A percentile compares a stretch with the other conserved stretches of the same genome.
phyloP scores from a whole-genome alignment of 2,797 vertebrate genomes.

The Lacerta agilis region DNA sequence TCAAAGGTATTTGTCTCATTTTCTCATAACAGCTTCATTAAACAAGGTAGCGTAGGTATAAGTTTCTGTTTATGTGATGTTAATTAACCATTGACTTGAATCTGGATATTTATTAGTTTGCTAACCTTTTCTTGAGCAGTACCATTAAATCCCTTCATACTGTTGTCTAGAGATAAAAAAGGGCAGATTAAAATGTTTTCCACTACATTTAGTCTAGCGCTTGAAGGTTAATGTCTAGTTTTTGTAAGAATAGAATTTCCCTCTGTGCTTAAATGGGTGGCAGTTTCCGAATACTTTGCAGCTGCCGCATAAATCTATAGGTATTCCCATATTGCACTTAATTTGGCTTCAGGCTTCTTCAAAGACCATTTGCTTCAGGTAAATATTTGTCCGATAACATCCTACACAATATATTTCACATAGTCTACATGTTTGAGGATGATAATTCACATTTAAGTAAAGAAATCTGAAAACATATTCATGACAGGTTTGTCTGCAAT shows the following conservation, averaged over 20 bases:
- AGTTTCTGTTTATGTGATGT: constrained; percentile 41
- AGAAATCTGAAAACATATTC: background rate
- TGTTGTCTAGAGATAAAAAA: constrained; percentile 36
- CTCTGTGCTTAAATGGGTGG: constrained; percentile 42
- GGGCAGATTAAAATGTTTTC: constrained; percentile 48
- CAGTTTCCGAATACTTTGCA: background rate
- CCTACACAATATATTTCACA: constrained; percentile 20
- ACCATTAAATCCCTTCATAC: constrained; percentile 32
- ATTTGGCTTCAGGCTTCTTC: constrained; percentile 9
- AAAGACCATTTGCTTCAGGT: constrained; percentile 14
- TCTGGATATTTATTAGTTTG: constrained; percentile 59
- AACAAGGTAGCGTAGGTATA: background rate
- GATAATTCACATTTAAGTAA: constrained; percentile 6
- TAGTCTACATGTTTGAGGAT: background rate
- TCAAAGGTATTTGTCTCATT: constrained; percentile 18
- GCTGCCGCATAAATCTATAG: constrained; percentile 21
- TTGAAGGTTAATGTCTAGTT: constrained; percentile 55
- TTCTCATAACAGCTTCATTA: constrained; percentile 32
- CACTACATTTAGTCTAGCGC: constrained; percentile 58
- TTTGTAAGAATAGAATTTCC: constrained; percentile 50
- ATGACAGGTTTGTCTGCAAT: background rate
- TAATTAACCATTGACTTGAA: constrained; percentile 33
- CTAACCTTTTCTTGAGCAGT: constrained; percentile 43
- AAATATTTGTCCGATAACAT: constrained; percentile 16
- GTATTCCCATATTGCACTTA: constrained; percentile 17